Percentiles rank a stretch among this genome's conserved stretches.
These are phyloP conservation scores for Eugnorisma glareosa DNA, from an alignment of 2,888 invertebrate genomes.

Conservation along the genomic window DNA sequence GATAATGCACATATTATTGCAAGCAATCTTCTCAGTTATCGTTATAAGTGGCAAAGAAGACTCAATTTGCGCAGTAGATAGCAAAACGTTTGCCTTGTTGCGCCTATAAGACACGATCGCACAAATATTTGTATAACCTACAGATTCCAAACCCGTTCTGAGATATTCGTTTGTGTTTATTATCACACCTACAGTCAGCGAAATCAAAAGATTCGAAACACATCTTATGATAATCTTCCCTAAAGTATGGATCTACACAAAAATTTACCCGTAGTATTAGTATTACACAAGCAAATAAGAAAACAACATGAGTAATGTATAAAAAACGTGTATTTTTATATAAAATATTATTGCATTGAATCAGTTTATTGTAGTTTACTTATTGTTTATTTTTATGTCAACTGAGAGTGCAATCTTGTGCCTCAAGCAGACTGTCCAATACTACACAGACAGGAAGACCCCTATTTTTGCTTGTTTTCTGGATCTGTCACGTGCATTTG, in stretches of 20 bases:
- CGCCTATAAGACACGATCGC: background rate
- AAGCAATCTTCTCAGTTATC: background rate
- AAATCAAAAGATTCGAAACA: background rate
- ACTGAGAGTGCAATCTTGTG: too few species aligned
- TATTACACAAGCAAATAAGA: background rate
- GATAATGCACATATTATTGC: background rate
- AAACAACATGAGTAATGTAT: background rate
- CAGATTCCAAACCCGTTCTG: background rate
- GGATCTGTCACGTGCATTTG: too few species aligned
- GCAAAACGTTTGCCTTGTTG: background rate
- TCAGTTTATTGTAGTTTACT: too few species aligned
- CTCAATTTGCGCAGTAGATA: slow-evolving; percentile 13
- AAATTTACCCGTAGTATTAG: background rate
- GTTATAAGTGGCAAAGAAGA: background rate
- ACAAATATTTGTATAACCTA: slow-evolving; percentile 2
- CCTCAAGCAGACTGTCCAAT: too few species aligned
- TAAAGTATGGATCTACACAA: background rate
- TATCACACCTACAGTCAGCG: background rate
- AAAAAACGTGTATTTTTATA: background rate
- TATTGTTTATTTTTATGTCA: too few species aligned
- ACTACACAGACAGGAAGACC: too few species aligned
- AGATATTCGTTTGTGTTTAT: background rate
- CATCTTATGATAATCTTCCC: background rate
- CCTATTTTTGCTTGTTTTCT: too few species aligned
- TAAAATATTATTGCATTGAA: background rate